phyloP scores from a whole-genome alignment of 2,113 vertebrate genomes.

The Notiomystis cincta region DNA sequence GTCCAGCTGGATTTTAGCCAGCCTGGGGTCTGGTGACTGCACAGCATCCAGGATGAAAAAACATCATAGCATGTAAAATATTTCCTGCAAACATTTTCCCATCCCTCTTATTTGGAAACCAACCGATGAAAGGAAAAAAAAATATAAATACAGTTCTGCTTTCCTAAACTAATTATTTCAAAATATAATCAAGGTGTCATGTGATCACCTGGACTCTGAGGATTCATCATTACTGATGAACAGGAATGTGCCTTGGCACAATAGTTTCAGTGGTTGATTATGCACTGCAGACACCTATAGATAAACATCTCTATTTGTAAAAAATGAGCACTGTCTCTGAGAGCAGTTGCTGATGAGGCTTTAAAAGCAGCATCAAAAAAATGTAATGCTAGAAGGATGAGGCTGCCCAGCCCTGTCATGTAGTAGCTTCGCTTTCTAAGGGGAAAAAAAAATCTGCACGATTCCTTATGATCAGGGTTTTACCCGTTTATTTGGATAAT shows the following conservation, averaged over 20 bases:
- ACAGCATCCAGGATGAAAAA: slow-evolving; percentile 22
- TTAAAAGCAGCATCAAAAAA: slow-evolving; percentile 61
- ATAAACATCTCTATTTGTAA: slow-evolving; percentile 61
- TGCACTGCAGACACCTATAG: slow-evolving; percentile 52
- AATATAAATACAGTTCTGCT: neutral
- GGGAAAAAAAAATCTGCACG: slow-evolving; percentile 28
- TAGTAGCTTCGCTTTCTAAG: slow-evolving; percentile 59
- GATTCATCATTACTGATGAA: slow-evolving; percentile 51
- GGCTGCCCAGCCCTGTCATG: slow-evolving; percentile 52
- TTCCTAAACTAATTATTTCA: slow-evolving; percentile 62
- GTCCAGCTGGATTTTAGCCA: slow-evolving; percentile 63
- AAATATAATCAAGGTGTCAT: slow-evolving; percentile 39
- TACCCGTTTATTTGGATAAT: slow-evolving; percentile 78
- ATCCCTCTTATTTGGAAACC: slow-evolving; percentile 29
- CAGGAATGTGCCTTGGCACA: slow-evolving; percentile 58
- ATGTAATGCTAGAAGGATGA: slow-evolving; percentile 42
- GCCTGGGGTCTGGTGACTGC: neutral
- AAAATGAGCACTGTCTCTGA: slow-evolving; percentile 54
- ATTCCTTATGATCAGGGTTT: slow-evolving; percentile 75
- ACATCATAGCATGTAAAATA: slow-evolving; percentile 19
- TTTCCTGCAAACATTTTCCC: neutral
- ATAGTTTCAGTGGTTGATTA: slow-evolving; percentile 59
- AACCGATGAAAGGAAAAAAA: slow-evolving; percentile 22
- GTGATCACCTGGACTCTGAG: slow-evolving; percentile 49
- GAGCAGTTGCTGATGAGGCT: slow-evolving; percentile 48